These are phyloP conservation scores for Macrophya alboannulata DNA, from an alignment of 2,888 invertebrate genomes.

Conservation along the genomic window DNA sequence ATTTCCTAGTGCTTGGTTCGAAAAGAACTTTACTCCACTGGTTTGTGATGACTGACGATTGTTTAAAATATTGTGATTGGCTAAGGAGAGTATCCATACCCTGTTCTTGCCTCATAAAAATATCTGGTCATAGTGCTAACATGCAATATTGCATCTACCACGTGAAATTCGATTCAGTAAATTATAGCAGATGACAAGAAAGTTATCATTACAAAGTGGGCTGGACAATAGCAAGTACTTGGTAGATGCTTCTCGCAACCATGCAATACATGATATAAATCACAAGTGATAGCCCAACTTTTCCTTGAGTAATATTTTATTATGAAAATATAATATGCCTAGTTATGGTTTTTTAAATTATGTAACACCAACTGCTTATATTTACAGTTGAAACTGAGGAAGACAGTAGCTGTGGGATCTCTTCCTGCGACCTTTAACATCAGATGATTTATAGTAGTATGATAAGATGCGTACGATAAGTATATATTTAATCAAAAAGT, in stretches of 20 bases:
- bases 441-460: conserved; percentile 38
- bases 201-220: neutral
- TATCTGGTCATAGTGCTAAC: conserved; percentile 53
- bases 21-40: neutral
- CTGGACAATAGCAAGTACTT: neutral
- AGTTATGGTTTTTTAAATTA: neutral
- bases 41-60: conserved; percentile 30
- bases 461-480: conserved; percentile 24
- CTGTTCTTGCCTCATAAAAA: conserved; percentile 49
- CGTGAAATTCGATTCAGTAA: neutral
- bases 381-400: conserved; percentile 49
- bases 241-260: neutral
- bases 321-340: neutral
- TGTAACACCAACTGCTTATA: conserved; percentile 39
- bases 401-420: conserved; percentile 47
- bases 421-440: conserved; percentile 26
- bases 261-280: neutral
- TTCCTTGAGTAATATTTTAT: neutral
- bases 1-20: conserved; percentile 34
- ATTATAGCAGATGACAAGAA: neutral
- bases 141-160: conserved; percentile 37
- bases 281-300: neutral
- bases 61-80: conserved; percentile 23
- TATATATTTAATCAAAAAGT: conserved; percentile 46
- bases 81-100: conserved; percentile 7